Evolutionary conservation across 2,797 vertebrate genomes (phyloP).

Genomic region (Meda fulgida): DNA sequence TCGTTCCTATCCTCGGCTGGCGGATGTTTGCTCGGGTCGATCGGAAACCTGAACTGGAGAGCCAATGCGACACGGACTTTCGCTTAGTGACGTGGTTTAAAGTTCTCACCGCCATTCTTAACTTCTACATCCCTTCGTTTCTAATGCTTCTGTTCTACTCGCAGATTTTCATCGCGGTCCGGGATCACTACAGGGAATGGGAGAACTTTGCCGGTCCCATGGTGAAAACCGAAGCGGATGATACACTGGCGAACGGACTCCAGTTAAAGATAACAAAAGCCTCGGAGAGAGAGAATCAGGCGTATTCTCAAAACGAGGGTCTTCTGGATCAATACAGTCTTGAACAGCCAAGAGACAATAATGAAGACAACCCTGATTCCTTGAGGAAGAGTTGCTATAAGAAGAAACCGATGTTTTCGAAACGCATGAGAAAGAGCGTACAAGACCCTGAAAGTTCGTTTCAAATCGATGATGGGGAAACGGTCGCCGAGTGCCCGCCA

Average conservation of each 20-base stretch:
- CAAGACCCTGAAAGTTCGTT: slow-evolving; percentile 63
- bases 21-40: slow-evolving; percentile 78
- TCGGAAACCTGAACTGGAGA: slow-evolving; percentile 77
- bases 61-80: slow-evolving; percentile 91
- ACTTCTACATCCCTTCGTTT: slow-evolving; percentile 93
- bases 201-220: slow-evolving; percentile 79
- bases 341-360: slow-evolving; percentile 69
- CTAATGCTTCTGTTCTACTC: slow-evolving; percentile 94
- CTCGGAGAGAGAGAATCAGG: slow-evolving; percentile 58
- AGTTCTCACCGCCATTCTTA: slow-evolving; percentile 87
- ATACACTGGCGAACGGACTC: slow-evolving; percentile 64
- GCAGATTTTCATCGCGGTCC: slow-evolving; percentile 88
- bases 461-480: slow-evolving; percentile 62
- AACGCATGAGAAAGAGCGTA: slow-evolving; percentile 59
- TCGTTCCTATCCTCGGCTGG: slow-evolving; percentile 94
- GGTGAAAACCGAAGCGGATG: slow-evolving; percentile 72
- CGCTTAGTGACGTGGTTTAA: slow-evolving; percentile 93
- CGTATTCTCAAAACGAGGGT: slow-evolving; percentile 64
- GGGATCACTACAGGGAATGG: slow-evolving; percentile 84
- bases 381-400: slow-evolving; percentile 64
- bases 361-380: slow-evolving; percentile 58
- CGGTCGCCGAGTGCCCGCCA: slow-evolving; percentile 55
- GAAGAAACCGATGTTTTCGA: slow-evolving; percentile 70
- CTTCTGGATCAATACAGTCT: slow-evolving; percentile 77
- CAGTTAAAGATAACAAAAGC: slow-evolving; percentile 54